These are phyloP conservation scores for Allophyes oxyacanthae DNA, from an alignment of 2,888 invertebrate species.

Conservation along the genomic window DNA sequence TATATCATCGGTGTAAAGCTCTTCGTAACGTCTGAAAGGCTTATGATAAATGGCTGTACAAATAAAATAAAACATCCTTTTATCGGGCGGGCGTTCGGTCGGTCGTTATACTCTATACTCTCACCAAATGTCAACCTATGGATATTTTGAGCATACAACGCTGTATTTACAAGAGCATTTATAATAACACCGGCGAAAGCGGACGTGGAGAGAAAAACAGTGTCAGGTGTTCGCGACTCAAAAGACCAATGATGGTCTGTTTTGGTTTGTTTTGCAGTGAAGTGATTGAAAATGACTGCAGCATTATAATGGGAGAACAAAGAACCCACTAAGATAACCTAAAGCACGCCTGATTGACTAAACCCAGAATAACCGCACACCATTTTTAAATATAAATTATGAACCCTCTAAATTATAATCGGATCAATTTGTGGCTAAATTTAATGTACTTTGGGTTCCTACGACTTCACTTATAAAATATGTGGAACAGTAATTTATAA, in stretches of 20 bases:
- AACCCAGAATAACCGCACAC: too few species aligned
- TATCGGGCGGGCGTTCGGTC: conserved; percentile 57
- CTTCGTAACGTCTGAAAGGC: conserved; percentile 20
- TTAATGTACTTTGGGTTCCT: conserved; percentile 26
- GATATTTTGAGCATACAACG: conserved; percentile 42
- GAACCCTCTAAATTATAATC: too few species aligned
- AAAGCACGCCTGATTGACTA: too few species aligned
- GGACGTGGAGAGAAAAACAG: conserved; percentile 38
- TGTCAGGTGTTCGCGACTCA: conserved; percentile 28
- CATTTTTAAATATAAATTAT: too few species aligned
- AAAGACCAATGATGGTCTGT: conserved; percentile 18
- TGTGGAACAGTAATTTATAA: conserved; percentile 1
- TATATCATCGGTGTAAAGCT: conserved; percentile 29
- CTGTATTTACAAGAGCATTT: conserved; percentile 43
- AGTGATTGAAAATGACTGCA: background rate
- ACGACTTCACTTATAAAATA: conserved; percentile 7
- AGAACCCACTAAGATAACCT: too few species aligned
- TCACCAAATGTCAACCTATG: conserved; percentile 35
- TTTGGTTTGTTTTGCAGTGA: conserved; percentile 23
- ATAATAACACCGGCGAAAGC: conserved; percentile 38
- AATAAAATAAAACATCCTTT: conserved; percentile 46
- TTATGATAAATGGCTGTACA: conserved; percentile 40
- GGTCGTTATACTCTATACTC: conserved; percentile 51
- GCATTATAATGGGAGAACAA: too few species aligned
- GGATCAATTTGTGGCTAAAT: conserved; percentile 14